These are phyloP conservation scores for Drosophila oshimai DNA, from an alignment of 1,140 invertebrate species.

Conservation along the genomic window DNA sequence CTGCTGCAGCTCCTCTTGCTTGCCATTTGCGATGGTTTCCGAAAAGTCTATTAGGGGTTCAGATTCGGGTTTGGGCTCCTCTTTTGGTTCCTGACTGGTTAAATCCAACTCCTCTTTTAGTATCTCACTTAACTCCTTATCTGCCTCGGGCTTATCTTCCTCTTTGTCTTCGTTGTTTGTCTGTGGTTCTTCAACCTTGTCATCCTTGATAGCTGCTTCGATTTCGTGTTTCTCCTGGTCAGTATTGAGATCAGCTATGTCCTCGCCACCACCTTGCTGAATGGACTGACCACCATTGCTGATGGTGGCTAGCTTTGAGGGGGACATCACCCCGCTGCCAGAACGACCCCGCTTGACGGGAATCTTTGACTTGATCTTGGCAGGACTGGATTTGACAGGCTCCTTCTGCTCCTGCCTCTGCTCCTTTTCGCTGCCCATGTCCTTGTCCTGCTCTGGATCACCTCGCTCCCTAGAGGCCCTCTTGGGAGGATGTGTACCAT, in stretches of 20 bases:
- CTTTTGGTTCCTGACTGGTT: neutral
- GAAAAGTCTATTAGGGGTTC: constrained; percentile 61
- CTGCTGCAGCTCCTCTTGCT: neutral
- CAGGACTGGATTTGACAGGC: constrained; percentile 64
- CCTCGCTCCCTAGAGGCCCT: constrained; percentile 45
- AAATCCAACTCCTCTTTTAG: constrained; percentile 4
- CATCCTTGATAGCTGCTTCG: constrained; percentile 74
- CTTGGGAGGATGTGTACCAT: constrained; percentile 78
- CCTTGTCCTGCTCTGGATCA: constrained; percentile 64
- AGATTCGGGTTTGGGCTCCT: neutral
- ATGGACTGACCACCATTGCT: constrained; percentile 59
- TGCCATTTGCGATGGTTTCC: constrained; percentile 23
- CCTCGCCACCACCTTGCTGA: constrained; percentile 77
- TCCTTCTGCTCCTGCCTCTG: constrained; percentile 41
- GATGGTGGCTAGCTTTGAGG: constrained; percentile 55
- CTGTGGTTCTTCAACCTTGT: constrained; percentile 32
- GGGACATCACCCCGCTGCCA: constrained; percentile 59
- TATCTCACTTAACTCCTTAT: constrained; percentile 38
- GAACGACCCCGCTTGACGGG: constrained; percentile 73
- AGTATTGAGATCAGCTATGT: constrained; percentile 68
- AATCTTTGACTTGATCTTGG: constrained; percentile 78
- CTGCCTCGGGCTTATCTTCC: constrained; percentile 52
- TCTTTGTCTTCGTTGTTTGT: constrained; percentile 40
- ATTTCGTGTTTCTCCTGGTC: constrained; percentile 74
- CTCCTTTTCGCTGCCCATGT: constrained; percentile 67